These are phyloP conservation scores for Drosophila eugracilis DNA, from an alignment of 1,140 invertebrate species.

Conservation along the genomic window DNA sequence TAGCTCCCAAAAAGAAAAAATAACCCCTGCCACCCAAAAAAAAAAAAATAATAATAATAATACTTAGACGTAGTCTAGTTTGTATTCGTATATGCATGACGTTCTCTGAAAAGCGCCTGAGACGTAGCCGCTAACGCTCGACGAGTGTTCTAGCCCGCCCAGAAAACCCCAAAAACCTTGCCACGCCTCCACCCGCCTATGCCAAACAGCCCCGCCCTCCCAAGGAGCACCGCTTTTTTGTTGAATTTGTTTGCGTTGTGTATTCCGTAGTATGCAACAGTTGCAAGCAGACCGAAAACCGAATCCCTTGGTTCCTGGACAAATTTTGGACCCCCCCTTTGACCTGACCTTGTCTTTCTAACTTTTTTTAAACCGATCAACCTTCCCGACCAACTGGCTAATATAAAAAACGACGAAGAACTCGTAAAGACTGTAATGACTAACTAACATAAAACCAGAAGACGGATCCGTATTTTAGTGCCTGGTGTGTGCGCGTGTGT, in stretches of 20 bases:
- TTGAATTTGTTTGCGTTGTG: constrained; percentile 63
- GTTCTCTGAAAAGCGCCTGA: constrained; percentile 56
- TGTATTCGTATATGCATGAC: constrained; percentile 63
- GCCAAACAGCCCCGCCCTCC: constrained; percentile 25
- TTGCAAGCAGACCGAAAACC: constrained; percentile 50
- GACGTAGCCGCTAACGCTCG: constrained; percentile 49
- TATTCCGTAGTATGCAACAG: constrained; percentile 63
- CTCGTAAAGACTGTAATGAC: too few relatives aligned
- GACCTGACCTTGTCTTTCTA: not conserved
- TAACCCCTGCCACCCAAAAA: constrained; percentile 31
- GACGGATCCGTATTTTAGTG: constrained; percentile 49
- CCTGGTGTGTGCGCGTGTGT: constrained; percentile 65
- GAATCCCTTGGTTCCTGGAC: constrained; percentile 19
- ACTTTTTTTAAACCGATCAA: not conserved
- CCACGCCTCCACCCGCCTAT: constrained; percentile 17
- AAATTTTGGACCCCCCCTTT: not conserved
- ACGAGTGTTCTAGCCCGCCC: constrained; percentile 25
- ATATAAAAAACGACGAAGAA: not conserved
- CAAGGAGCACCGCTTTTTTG: constrained; percentile 60
- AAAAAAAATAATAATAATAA: constrained; percentile 19
- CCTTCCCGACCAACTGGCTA: not conserved
- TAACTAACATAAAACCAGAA: constrained; percentile 17
- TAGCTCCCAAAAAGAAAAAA: constrained; percentile 27
- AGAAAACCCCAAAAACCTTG: not conserved
- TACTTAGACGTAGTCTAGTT: constrained; percentile 63